These are phyloP conservation scores for Polietes domitor DNA, from an alignment of 2,888 invertebrate genomes.

Conservation along the genomic window DNA sequence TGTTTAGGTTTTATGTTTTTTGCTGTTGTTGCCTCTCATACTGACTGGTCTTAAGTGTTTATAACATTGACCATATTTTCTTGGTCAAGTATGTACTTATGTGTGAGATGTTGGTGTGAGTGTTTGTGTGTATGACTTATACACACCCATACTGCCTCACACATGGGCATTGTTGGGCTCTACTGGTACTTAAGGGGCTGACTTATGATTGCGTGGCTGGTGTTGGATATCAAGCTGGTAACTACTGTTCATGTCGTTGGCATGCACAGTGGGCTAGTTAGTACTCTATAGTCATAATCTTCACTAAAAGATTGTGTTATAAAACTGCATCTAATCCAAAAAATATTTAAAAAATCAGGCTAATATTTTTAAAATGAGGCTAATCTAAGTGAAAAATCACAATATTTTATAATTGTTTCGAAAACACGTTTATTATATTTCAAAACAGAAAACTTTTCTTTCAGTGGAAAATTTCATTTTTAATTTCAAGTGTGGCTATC, in stretches of 20 bases:
- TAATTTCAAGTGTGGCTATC: too few relatives aligned
- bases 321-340: too few relatives aligned
- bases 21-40: constrained; percentile 15
- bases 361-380: too few relatives aligned
- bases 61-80: constrained; percentile 64
- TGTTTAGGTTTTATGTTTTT: background rate
- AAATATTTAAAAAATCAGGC: too few relatives aligned
- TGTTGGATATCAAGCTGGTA: background rate
- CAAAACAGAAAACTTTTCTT: too few relatives aligned
- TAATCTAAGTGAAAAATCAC: too few relatives aligned
- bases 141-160: background rate
- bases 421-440: too few relatives aligned
- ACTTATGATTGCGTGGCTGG: constrained; percentile 47
- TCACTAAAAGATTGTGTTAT: too few relatives aligned
- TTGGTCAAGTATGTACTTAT: constrained; percentile 55
- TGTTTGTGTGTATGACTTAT: background rate
- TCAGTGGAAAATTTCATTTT: too few relatives aligned
- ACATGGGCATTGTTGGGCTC: constrained; percentile 6
- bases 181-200: constrained; percentile 42
- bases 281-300: too few relatives aligned
- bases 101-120: background rate
- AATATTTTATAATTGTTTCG: too few relatives aligned
- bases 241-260: background rate
- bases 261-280: background rate
- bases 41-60: constrained; percentile 53